These are phyloP conservation scores for Chymomyza costata DNA, from an alignment of 1,140 invertebrate genomes.

Conservation along the genomic window DNA sequence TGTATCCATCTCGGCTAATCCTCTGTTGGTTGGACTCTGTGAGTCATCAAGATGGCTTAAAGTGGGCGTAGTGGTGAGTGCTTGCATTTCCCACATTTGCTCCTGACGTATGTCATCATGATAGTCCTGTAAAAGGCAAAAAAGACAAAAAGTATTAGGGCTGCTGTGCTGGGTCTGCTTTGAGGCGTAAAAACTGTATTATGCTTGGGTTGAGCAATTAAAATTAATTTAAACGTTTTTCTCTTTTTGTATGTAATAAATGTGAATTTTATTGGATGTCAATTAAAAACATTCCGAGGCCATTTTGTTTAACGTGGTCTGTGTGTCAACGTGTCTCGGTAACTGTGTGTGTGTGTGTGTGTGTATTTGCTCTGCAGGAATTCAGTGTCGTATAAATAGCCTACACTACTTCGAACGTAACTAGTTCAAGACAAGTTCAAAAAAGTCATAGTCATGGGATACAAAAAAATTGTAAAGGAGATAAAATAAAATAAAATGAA, in stretches of 20 bases:
- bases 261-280: constrained; percentile 72
- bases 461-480: too few relatives aligned
- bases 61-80: constrained; percentile 77
- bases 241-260: constrained; percentile 44
- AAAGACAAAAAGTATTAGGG: not conserved
- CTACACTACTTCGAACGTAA: too few relatives aligned
- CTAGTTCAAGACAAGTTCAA: too few relatives aligned
- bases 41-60: constrained; percentile 64
- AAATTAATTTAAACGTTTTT: constrained; percentile 57
- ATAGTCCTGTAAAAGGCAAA: constrained; percentile 79
- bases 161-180: not conserved
- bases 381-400: too few relatives aligned
- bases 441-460: too few relatives aligned
- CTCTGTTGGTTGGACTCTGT: constrained; percentile 59
- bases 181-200: constrained; percentile 7
- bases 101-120: constrained; percentile 91
- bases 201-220: constrained; percentile 47
- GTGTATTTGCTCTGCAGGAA: not conserved
- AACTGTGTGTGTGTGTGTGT: constrained; percentile 1
- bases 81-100: constrained; percentile 90
- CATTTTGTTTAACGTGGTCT: constrained; percentile 36
- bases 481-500: too few relatives aligned
- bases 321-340: constrained; percentile 34
- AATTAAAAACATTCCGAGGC: constrained; percentile 66
- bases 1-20: constrained; percentile 68